Evolutionary conservation across 1,140 invertebrate species (phyloP).

Genomic region (Procambarus clarkii): DNA sequence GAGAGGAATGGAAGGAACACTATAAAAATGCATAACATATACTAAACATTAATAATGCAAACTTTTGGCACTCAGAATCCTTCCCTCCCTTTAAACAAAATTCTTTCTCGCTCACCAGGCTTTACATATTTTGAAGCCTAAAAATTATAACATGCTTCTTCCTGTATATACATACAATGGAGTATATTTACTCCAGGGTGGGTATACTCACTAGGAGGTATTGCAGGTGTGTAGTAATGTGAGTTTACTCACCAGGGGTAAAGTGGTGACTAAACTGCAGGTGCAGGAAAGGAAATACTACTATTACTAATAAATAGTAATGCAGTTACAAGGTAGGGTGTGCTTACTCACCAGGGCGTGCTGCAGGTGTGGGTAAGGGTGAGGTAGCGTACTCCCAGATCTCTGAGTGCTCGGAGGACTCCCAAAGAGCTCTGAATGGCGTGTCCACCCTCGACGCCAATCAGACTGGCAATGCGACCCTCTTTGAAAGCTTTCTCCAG

Average conservation of each 20-base stretch:
- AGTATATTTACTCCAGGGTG: no score
- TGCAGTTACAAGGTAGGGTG: background rate
- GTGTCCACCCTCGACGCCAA: slow-evolving; percentile 84
- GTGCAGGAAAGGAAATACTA: background rate
- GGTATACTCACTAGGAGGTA: background rate
- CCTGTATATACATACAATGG: no score
- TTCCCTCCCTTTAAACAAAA: no score
- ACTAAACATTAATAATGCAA: no score
- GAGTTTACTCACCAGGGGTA: background rate
- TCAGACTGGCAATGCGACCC: slow-evolving; percentile 83
- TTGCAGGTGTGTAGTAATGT: background rate
- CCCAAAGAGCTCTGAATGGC: slow-evolving; percentile 74
- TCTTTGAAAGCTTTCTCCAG: slow-evolving; percentile 85
- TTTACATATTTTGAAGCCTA: no score
- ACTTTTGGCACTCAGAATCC: no score
- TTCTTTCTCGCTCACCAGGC: no score
- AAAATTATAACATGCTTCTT: no score
- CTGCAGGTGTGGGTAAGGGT: slow-evolving; percentile 78
- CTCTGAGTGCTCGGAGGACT: slow-evolving; percentile 63
- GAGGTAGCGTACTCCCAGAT: slow-evolving; percentile 75
- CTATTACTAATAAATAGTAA: no score
- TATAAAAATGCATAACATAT: no score
- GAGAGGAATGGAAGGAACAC: no score
- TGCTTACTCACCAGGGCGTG: slow-evolving; percentile 75
- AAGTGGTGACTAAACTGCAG: background rate